A percentile compares a stretch with the other conserved stretches of the same genome.
Evolutionary conservation across 2,113 vertebrate genomes (phyloP).

Genomic region (Cariama cristata): DNA sequence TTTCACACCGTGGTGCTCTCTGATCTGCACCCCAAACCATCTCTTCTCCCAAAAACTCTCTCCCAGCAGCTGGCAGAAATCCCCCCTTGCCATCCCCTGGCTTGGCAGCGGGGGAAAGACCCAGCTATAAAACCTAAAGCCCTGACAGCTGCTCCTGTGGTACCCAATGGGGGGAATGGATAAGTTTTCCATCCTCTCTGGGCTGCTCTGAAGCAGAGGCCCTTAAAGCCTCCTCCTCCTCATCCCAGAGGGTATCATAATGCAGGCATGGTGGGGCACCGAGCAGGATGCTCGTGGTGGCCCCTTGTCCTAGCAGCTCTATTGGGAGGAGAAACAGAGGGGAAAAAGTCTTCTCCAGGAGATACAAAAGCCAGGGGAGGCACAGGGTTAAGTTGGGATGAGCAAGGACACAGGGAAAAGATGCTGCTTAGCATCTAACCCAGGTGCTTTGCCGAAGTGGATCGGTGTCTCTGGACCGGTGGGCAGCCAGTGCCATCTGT

Average conservation of each 20-base stretch:
- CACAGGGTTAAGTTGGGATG: not conserved
- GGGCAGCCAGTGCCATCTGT: rapidly evolving
- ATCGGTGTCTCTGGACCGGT: rapidly evolving
- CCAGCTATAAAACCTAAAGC: not conserved
- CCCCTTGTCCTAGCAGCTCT: not conserved
- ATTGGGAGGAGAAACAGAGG: rapidly evolving
- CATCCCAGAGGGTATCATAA: too few relatives aligned
- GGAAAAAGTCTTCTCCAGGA: not conserved
- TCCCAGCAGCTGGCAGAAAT: not conserved
- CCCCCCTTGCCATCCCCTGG: not conserved
- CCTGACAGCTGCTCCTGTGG: not conserved
- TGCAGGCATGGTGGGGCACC: not conserved
- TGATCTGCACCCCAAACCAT: not conserved
- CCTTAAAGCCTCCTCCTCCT: not conserved
- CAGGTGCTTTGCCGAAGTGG: not conserved
- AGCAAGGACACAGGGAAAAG: not conserved
- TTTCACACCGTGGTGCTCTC: rapidly evolving
- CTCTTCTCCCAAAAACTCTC: not conserved
- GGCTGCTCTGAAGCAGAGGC: not conserved
- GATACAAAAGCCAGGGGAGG: not conserved
- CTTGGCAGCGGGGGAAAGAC: not conserved
- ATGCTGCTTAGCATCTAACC: not conserved
- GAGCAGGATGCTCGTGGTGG: not conserved
- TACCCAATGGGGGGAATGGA: not conserved
- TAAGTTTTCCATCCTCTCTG: not conserved